These are phyloP conservation scores for Quiscalus mexicanus DNA, from an alignment of 2,113 vertebrate genomes.

Conservation along the genomic window DNA sequence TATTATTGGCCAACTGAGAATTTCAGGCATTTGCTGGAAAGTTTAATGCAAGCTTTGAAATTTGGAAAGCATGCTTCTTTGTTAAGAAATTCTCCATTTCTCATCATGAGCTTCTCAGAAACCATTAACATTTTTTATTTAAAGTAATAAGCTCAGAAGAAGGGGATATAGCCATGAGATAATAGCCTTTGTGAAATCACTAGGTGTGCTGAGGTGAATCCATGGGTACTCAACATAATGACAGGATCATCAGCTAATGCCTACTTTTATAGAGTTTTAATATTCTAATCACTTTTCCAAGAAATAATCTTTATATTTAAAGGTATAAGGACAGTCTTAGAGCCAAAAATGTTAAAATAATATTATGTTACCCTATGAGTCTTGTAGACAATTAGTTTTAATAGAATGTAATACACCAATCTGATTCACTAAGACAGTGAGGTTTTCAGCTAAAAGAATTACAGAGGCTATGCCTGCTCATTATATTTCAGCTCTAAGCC, in stretches of 20 bases:
- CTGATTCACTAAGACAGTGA: slow-evolving; percentile 49
- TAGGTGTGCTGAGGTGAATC: slow-evolving; percentile 71
- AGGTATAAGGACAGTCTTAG: slow-evolving; percentile 67
- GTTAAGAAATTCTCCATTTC: slow-evolving; percentile 50
- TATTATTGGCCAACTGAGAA: slow-evolving; percentile 46
- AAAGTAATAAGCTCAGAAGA: slow-evolving; percentile 74
- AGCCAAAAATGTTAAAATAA: slow-evolving; percentile 67
- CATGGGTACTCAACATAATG: slow-evolving; percentile 70
- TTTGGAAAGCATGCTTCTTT: slow-evolving; percentile 55
- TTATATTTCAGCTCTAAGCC: slow-evolving; percentile 54
- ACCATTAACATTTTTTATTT: slow-evolving; percentile 80
- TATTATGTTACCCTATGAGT: slow-evolving; percentile 66
- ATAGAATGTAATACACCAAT: slow-evolving; percentile 54
- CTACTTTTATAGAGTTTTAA: slow-evolving; percentile 69
- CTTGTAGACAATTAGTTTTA: slow-evolving; percentile 66
- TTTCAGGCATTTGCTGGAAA: slow-evolving; percentile 59
- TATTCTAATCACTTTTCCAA: slow-evolving; percentile 78
- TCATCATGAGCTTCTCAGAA: slow-evolving; percentile 75
- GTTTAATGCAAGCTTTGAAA: slow-evolving; percentile 67
- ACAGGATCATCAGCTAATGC: slow-evolving; percentile 67
- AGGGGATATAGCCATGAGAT: slow-evolving; percentile 64
- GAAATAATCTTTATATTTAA: slow-evolving; percentile 74
- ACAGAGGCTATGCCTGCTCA: slow-evolving; percentile 22
- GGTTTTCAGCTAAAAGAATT: slow-evolving; percentile 55
- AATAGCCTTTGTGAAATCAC: slow-evolving; percentile 71